Conservation (phyloP, 2,797 vertebrate species). For the Xiphorhynchus erythropygius region DNA sequence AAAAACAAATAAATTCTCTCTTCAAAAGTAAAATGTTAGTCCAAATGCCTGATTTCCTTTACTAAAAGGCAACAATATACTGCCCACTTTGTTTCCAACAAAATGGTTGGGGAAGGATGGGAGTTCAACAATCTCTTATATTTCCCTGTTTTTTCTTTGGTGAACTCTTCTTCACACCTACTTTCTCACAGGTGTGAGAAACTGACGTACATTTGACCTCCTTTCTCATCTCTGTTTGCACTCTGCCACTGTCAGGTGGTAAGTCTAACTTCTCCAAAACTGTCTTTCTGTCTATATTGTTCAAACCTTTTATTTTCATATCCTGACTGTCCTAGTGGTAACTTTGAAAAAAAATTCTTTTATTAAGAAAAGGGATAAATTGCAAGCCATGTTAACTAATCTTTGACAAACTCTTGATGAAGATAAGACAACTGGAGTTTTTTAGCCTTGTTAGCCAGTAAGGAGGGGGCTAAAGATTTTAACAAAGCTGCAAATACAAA, state of each 20-base stretch:
- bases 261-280: constrained; percentile 40
- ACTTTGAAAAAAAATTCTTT: not conserved
- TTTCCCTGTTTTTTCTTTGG: not conserved
- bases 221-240: not conserved
- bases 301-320: constrained; percentile 22
- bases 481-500: not conserved
- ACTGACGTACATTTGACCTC: constrained; percentile 10
- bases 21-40: not conserved
- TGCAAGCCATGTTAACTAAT: not conserved
- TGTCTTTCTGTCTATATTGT: constrained; percentile 2
- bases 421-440: not conserved
- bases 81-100: not conserved
- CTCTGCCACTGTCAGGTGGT: not conserved
- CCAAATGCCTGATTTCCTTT: not conserved
- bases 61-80: not conserved
- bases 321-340: not conserved
- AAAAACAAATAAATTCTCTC: not conserved
- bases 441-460: not conserved
- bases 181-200: constrained; percentile 17
- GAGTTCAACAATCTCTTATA: not conserved
- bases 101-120: not conserved
- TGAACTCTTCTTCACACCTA: not conserved
- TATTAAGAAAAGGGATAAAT: not conserved
- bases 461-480: not conserved
- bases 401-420: not conserved